A percentile compares a stretch with the other conserved stretches of the same genome.
These are phyloP conservation scores for Petrophora chlorosata DNA, from an alignment of 2,888 invertebrate species.

Conservation along the genomic window DNA sequence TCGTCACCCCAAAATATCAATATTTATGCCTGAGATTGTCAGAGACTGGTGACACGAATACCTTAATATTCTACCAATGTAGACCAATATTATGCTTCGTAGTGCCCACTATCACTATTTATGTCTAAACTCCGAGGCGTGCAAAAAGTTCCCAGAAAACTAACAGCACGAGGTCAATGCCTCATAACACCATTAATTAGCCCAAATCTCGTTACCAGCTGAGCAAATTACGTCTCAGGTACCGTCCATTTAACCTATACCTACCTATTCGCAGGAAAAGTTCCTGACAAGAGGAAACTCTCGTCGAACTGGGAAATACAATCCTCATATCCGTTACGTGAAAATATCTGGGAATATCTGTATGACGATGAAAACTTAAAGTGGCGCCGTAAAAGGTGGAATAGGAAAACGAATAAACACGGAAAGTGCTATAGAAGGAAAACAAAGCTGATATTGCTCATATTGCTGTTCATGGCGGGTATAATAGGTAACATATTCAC, in stretches of 20 bases:
- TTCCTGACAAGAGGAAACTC: slow-evolving; percentile 57
- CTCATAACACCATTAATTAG: slow-evolving; percentile 46
- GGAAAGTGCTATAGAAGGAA: slow-evolving; percentile 44
- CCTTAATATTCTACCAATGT: no score
- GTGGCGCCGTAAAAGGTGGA: slow-evolving; percentile 44
- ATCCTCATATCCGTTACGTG: slow-evolving; percentile 62
- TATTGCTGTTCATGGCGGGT: slow-evolving; percentile 39
- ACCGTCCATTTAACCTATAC: slow-evolving; percentile 42
- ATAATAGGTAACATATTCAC: slow-evolving; percentile 11
- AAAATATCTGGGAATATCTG: slow-evolving; percentile 70
- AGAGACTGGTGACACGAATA: no score
- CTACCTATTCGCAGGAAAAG: slow-evolving; percentile 61
- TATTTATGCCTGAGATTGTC: no score
- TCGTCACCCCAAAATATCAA: no score
- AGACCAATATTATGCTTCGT: no score
- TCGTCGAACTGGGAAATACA: slow-evolving; percentile 59
- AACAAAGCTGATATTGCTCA: slow-evolving; percentile 46
- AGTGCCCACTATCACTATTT: no score
- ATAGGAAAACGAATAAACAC: slow-evolving; percentile 52
- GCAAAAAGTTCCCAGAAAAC: no score
- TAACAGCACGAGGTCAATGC: slow-evolving; percentile 15
- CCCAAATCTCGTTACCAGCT: slow-evolving; percentile 49
- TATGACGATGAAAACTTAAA: slow-evolving; percentile 53
- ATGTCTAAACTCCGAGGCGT: no score
- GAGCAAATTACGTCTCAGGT: slow-evolving; percentile 60